Evolutionary conservation across 2,113 vertebrate genomes (phyloP), one percentile per base, ranked within the genome.

Genomic region (Petrocephalus microphthalmus): DNA sequence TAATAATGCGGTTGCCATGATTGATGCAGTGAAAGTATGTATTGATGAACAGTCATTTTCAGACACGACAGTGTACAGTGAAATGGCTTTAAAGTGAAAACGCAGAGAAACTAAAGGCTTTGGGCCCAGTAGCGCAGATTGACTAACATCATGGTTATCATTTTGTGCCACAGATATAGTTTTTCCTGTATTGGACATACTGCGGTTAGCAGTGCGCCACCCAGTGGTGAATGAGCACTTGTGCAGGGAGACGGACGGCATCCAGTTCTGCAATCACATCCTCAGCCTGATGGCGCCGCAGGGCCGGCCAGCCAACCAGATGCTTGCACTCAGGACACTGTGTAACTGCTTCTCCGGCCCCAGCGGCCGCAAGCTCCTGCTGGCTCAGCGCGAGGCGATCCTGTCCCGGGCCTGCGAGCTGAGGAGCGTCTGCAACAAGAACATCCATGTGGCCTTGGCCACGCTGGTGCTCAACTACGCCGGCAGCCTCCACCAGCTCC

Each of bases 181-280:
- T 29, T 99, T 99, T 92, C 98, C 98, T 90, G 96, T 97, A 15
- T 94, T 99, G 96, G 98, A 99, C 92, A 97, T 99, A 90, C 94
- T 99, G 93, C 97, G 98, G 37, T 92, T 99, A 91, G 97, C 97
- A 25, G 93, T 99, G 92, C 97, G 96, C 90, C 97, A 99, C 94
- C 97, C 97, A 13, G 95, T 92, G 87, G 97, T 99, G 90, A 99
- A 98, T 82, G 96, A 97, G 93, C 96, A 92, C 89, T 98, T 99
- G 93, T 99, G 97, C 92, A 95, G 92, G 84, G 98, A 97, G 92
- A 97, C 97, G 64, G 96, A 97, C 90, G 97, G 96, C 0, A 91
- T 94, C 91, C 95, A 95, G 87, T 96, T 99, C 93, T 97, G 96
- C 92, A 95, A 96, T 93, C 97, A 97, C 91, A 96, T 99, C 88